These are phyloP conservation scores for Unio delphinus DNA, from an alignment of 2,888 invertebrate species.

Conservation along the genomic window DNA sequence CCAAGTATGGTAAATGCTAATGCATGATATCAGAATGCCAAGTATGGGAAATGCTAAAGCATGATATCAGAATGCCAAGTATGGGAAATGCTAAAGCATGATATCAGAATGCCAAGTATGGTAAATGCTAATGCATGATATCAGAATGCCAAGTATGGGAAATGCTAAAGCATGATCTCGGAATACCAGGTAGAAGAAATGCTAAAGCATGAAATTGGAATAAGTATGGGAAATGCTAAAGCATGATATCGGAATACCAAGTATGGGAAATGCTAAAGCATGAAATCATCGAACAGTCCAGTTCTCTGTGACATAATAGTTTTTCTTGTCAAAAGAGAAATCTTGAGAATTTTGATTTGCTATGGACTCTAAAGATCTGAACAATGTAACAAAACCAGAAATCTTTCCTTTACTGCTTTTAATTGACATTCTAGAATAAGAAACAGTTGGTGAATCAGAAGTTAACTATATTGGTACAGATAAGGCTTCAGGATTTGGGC, in stretches of 20 bases:
- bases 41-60: no score
- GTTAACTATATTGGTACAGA: background rate
- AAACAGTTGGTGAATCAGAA: background rate
- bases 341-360: background rate
- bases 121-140: no score
- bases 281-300: background rate
- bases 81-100: no score
- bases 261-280: background rate
- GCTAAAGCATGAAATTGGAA: no score
- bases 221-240: no score
- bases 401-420: background rate
- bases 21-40: no score
- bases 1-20: no score
- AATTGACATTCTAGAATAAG: background rate
- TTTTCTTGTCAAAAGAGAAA: background rate
- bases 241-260: background rate
- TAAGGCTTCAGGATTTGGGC: background rate
- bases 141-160: no score
- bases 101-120: no score
- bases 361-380: background rate
- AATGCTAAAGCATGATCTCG: no score
- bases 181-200: no score
- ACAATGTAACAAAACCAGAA: background rate
- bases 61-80: no score
- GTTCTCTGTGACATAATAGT: background rate